Percentiles rank a stretch among this genome's conserved stretches.
phyloP scores from a whole-genome alignment of 2,888 invertebrate species.

The Oconnorella tubifera region DNA sequence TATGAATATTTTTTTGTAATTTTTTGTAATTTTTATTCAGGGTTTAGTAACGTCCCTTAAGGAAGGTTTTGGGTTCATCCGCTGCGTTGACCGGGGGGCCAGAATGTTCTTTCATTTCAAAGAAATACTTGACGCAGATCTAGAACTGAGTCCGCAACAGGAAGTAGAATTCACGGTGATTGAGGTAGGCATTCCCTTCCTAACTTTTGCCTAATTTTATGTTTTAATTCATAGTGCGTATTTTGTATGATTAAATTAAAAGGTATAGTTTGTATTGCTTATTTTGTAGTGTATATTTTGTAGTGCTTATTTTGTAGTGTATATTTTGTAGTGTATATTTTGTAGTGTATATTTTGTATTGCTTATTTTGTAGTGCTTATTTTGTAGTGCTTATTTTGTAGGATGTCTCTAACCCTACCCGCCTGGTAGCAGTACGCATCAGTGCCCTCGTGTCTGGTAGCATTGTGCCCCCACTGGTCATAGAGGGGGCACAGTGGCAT shows the following conservation, averaged over 20 bases:
- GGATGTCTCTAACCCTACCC: conserved; percentile 75
- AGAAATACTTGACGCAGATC: conserved; percentile 91
- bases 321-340: no score
- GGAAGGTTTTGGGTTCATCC: conserved; percentile 88
- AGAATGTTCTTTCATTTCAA: conserved; percentile 96
- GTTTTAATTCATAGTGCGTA: no score
- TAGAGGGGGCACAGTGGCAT: conserved; percentile 52
- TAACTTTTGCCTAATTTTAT: no score
- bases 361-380: neutral
- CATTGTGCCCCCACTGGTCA: conserved; percentile 78
- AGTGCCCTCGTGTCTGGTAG: conserved; percentile 78
- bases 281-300: no score
- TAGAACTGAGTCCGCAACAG: conserved; percentile 64
- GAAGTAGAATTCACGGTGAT: conserved; percentile 89
- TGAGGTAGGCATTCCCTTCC: no score
- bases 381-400: conserved; percentile 40
- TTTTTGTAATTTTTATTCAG: no score
- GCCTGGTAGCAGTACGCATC: conserved; percentile 87
- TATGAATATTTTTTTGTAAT: no score
- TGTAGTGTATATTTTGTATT: no score
- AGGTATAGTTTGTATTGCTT: no score
- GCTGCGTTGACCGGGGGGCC: conserved; percentile 90
- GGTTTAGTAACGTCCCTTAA: conserved; percentile 80
- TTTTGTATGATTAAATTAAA: no score
- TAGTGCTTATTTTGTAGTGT: no score